These are phyloP conservation scores for Agrilus mali DNA, from an alignment of 2,888 invertebrate species.

Conservation along the genomic window DNA sequence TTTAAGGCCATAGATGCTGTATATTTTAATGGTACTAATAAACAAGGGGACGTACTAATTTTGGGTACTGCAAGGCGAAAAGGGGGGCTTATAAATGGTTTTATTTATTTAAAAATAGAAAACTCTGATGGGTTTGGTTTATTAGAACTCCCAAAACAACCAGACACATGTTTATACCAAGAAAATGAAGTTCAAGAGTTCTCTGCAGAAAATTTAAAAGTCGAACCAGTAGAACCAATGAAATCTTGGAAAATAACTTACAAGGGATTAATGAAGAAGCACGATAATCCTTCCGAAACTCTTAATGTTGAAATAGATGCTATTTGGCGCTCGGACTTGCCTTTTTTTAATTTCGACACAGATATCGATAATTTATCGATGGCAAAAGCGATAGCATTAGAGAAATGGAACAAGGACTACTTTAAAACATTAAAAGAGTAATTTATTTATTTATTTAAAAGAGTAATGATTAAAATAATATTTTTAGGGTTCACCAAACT, in stretches of 20 bases:
- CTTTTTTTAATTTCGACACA: constrained; percentile 54
- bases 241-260: constrained; percentile 53
- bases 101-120: constrained; percentile 41
- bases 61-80: constrained; percentile 47
- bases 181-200: constrained; percentile 36
- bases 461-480: constrained; percentile 34
- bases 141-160: constrained; percentile 44
- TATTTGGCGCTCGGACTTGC: constrained; percentile 46
- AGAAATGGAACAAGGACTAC: constrained; percentile 53
- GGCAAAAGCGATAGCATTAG: constrained; percentile 52
- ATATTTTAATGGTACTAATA: constrained; percentile 48
- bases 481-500: constrained; percentile 50
- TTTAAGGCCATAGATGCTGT: constrained; percentile 56
- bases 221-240: constrained; percentile 53
- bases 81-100: constrained; percentile 45
- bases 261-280: constrained; percentile 50
- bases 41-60: constrained; percentile 45
- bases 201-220: constrained; percentile 47
- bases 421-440: constrained; percentile 52
- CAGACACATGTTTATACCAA: constrained; percentile 45
- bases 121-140: constrained; percentile 47
- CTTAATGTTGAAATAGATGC: constrained; percentile 44
- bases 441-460: too few relatives aligned
- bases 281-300: constrained; percentile 26
- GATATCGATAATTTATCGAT: constrained; percentile 48